A percentile compares a stretch with the other conserved stretches of the same genome.
Conservation (phyloP, 2,113 vertebrate species). For the Salvelinus sp. region DNA sequence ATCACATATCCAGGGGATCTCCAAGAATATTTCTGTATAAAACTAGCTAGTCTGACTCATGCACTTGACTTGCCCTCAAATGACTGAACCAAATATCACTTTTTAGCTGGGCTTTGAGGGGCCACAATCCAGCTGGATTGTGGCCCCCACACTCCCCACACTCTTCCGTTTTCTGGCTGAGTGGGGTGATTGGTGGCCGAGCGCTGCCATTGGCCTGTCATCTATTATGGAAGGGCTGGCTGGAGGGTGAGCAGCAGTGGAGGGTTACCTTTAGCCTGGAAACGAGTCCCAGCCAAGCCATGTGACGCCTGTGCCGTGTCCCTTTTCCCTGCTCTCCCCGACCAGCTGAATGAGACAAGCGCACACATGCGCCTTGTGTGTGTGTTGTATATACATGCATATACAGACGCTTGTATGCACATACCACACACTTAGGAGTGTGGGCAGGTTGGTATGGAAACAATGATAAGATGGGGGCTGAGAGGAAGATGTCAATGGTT, state of each 20-base stretch:
- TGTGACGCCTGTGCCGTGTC: constrained; percentile 63
- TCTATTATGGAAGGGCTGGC: constrained; percentile 71
- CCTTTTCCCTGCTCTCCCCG: constrained; percentile 15
- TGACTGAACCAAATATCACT: too few relatives aligned
- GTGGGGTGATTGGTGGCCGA: constrained; percentile 76
- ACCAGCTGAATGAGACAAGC: background rate
- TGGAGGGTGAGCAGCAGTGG: constrained; percentile 43
- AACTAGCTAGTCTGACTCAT: too few relatives aligned
- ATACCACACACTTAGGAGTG: too few relatives aligned
- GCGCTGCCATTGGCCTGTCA: constrained; percentile 76
- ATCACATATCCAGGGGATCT: too few relatives aligned
- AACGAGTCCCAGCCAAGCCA: constrained; percentile 68
- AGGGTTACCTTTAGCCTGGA: constrained; percentile 82
- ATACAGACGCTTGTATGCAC: background rate
- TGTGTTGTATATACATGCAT: background rate
- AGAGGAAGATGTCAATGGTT: too few relatives aligned
- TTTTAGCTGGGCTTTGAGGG: too few relatives aligned
- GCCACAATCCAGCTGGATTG: constrained; percentile 20
- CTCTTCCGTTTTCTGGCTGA: constrained; percentile 39
- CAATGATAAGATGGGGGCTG: too few relatives aligned
- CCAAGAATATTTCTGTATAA: too few relatives aligned
- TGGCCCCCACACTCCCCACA: background rate
- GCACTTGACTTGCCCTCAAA: too few relatives aligned
- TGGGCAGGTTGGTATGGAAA: too few relatives aligned
- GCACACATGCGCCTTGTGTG: too few relatives aligned